These are phyloP conservation scores for Hydrochoerus hydrochaeris DNA, from an alignment of 2,113 vertebrate species.

Conservation along the genomic window DNA sequence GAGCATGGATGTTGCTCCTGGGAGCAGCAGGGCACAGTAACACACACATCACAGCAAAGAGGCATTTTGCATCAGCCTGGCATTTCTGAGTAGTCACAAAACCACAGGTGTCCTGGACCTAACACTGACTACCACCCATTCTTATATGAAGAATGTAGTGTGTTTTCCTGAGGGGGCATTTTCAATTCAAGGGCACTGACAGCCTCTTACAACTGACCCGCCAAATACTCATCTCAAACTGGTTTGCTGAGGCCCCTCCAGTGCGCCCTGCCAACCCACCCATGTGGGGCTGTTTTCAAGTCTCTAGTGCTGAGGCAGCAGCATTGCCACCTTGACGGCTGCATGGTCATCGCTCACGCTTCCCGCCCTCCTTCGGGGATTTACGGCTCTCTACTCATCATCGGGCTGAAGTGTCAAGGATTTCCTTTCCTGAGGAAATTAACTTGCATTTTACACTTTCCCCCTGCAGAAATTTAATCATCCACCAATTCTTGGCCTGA, in stretches of 20 bases:
- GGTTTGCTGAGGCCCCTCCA: accelerated
- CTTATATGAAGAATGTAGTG: not conserved
- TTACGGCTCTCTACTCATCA: slow-evolving; percentile 46
- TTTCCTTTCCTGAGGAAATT: slow-evolving; percentile 62
- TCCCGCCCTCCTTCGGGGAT: not conserved
- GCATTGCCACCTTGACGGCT: not conserved
- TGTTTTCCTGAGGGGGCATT: not conserved
- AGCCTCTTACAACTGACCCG: not conserved
- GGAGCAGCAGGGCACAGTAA: not conserved
- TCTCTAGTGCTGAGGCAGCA: slow-evolving; percentile 52
- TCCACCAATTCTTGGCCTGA: not conserved
- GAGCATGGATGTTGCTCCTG: too few species aligned
- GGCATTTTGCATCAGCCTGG: too few species aligned
- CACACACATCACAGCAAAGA: accelerated
- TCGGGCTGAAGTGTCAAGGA: slow-evolving; percentile 59
- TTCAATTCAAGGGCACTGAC: not conserved
- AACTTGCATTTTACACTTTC: slow-evolving; percentile 52
- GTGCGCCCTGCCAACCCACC: not conserved
- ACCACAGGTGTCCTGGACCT: not conserved
- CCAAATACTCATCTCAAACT: not conserved
- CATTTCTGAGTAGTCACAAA: not conserved
- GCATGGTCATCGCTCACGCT: not conserved
- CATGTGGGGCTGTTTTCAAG: not conserved
- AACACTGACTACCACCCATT: not conserved
- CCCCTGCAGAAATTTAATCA: slow-evolving; percentile 50